These are phyloP conservation scores for Saguinus midas DNA, from an alignment of 2,113 vertebrate genomes.

Conservation along the genomic window DNA sequence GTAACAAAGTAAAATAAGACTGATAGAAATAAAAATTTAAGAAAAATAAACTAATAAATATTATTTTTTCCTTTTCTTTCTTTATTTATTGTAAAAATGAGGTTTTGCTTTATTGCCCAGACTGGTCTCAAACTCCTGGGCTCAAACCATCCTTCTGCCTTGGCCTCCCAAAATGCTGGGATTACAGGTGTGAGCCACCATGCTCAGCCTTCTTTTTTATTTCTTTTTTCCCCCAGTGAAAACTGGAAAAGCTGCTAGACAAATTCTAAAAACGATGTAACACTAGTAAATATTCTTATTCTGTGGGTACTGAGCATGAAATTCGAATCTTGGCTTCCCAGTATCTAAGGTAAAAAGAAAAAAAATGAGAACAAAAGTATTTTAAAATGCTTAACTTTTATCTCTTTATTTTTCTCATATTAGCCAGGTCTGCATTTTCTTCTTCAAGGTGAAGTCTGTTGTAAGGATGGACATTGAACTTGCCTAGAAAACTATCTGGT, in stretches of 20 bases:
- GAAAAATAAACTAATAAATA: background rate
- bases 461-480: background rate
- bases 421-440: background rate
- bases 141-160: too few relatives aligned
- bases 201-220: too few relatives aligned
- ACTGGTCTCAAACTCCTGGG: too few relatives aligned
- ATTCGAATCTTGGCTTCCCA: background rate
- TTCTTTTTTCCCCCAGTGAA: too few relatives aligned
- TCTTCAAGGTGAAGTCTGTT: background rate
- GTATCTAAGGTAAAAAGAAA: background rate
- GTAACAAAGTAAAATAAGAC: background rate
- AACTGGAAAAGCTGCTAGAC: too few relatives aligned
- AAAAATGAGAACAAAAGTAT: background rate
- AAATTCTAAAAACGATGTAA: too few relatives aligned
- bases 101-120: background rate
- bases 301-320: background rate
- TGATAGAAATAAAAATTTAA: slow-evolving; percentile 2
- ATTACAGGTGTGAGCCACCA: too few relatives aligned
- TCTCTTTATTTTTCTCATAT: background rate
- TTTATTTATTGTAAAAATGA: background rate
- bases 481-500: background rate
- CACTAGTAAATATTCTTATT: background rate
- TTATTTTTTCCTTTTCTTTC: background rate
- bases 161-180: too few relatives aligned
- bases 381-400: background rate